These are phyloP conservation scores for Uropsilus gracilis DNA, from an alignment of 2,113 vertebrate species.

Conservation along the genomic window DNA sequence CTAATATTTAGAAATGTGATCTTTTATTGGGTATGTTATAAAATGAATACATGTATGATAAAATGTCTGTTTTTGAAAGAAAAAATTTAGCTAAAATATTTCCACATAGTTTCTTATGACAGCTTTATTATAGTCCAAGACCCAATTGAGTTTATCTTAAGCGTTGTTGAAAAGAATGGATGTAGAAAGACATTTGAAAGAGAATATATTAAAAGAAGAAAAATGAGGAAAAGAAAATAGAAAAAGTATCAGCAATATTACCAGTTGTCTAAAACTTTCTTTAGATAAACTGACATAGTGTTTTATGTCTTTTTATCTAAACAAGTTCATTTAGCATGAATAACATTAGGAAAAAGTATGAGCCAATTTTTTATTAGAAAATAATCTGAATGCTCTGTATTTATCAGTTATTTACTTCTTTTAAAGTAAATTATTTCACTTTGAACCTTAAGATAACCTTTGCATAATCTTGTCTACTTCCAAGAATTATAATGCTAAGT, in stretches of 20 bases:
- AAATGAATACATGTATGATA: background rate
- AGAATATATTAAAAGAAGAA: background rate
- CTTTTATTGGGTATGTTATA: background rate
- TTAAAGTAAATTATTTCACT: conserved; percentile 40
- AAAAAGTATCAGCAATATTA: conserved; percentile 10
- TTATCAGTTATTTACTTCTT: conserved; percentile 26
- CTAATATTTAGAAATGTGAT: background rate
- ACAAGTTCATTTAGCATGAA: conserved; percentile 19
- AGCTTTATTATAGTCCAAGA: background rate
- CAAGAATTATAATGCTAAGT: background rate
- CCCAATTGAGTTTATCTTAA: background rate
- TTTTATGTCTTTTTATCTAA: conserved; percentile 46
- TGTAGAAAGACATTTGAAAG: background rate
- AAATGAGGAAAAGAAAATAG: background rate
- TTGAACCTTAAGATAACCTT: conserved; percentile 25
- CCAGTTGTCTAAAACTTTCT: background rate
- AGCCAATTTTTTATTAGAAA: conserved; percentile 6
- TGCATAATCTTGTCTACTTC: conserved; percentile 34
- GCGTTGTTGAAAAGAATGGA: background rate
- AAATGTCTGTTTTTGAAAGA: background rate
- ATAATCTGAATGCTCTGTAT: background rate
- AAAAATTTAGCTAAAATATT: conserved; percentile 14
- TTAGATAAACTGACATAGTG: background rate
- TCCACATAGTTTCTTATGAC: background rate
- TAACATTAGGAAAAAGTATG: background rate